These are phyloP conservation scores for Petrosia ficiformis DNA, from an alignment of 37 sponge, comb jelly and placozoan species.

Conservation along the genomic window DNA sequence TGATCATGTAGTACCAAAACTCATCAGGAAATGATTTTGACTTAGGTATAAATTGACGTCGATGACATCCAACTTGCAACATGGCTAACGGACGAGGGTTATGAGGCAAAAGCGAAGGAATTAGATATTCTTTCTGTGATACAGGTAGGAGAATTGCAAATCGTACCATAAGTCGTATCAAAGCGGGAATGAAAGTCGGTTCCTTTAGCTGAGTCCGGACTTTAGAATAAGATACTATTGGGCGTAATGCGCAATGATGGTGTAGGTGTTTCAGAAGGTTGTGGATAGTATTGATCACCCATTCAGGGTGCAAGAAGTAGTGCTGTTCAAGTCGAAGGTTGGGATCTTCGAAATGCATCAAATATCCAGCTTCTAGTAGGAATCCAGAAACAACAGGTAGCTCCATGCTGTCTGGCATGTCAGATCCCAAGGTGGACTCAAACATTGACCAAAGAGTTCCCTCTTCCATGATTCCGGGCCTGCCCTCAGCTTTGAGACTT, in stretches of 20 bases:
- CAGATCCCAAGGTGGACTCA: slow-evolving; percentile 31
- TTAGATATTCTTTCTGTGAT: slow-evolving; percentile 12
- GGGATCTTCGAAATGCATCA: slow-evolving; percentile 71
- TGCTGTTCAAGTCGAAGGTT: slow-evolving; percentile 61
- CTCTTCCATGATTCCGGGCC: slow-evolving; percentile 57
- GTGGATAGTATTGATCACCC: slow-evolving; percentile 47
- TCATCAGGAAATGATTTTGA: slow-evolving; percentile 51
- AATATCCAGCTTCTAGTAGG: slow-evolving; percentile 53
- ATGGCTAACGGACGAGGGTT: background rate
- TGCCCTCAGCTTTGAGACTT: background rate
- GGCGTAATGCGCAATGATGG: background rate
- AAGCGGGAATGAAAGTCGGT: slow-evolving; percentile 2
- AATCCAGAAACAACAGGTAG: slow-evolving; percentile 64
- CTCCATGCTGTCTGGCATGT: slow-evolving; percentile 55
- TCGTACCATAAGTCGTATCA: slow-evolving; percentile 52
- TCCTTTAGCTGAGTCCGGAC: slow-evolving; percentile 31
- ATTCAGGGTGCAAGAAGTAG: slow-evolving; percentile 63
- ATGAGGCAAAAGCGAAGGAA: slow-evolving; percentile 70
- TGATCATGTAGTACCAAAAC: slow-evolving; percentile 60
- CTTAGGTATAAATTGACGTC: slow-evolving; percentile 72
- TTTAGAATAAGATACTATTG: slow-evolving; percentile 16
- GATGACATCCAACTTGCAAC: slow-evolving; percentile 26
- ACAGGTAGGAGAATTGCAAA: slow-evolving; percentile 67
- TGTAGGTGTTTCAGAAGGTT: slow-evolving; percentile 26
- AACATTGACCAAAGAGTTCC: slow-evolving; percentile 55